phyloP scores from a whole-genome alignment of 1,140 invertebrate genomes.

The Metaphire vulgaris region DNA sequence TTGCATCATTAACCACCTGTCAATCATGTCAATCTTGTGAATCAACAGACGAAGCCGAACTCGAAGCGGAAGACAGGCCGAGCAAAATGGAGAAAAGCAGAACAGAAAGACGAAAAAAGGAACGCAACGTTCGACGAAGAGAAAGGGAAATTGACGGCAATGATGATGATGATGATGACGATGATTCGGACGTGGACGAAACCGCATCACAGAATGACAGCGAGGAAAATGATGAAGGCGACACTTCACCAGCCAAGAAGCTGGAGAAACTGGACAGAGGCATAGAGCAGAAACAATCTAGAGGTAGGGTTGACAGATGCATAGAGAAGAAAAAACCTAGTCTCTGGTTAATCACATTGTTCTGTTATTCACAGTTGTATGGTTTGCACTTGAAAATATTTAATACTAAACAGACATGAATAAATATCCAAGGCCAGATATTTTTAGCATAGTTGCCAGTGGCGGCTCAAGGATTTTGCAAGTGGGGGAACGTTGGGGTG shows the following conservation, averaged over 20 bases:
- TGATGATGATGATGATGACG: constrained; percentile 28
- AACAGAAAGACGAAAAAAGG: not conserved
- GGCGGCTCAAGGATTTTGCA: too few relatives aligned
- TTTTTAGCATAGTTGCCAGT: too few relatives aligned
- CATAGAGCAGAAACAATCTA: constrained; percentile 37
- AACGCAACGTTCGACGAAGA: not conserved
- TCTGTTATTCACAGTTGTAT: too few relatives aligned
- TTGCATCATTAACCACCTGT: too few relatives aligned
- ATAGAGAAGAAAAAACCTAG: too few relatives aligned
- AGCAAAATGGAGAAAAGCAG: not conserved
- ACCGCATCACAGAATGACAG: constrained; percentile 32
- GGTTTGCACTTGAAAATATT: too few relatives aligned
- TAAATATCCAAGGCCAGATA: too few relatives aligned
- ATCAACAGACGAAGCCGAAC: not conserved
- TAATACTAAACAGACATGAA: too few relatives aligned
- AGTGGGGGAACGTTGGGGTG: too few relatives aligned
- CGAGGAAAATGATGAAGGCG: constrained; percentile 31
- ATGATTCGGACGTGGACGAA: constrained; percentile 14
- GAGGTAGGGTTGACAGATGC: constrained; percentile 30
- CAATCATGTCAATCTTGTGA: too few relatives aligned
- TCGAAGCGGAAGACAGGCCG: not conserved
- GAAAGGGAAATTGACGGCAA: not conserved
- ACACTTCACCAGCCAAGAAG: constrained; percentile 6
- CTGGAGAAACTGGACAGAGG: constrained; percentile 38
- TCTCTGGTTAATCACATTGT: too few relatives aligned